These are phyloP conservation scores for Acridotheres tristis DNA, from an alignment of 2,797 vertebrate genomes.

Conservation along the genomic window DNA sequence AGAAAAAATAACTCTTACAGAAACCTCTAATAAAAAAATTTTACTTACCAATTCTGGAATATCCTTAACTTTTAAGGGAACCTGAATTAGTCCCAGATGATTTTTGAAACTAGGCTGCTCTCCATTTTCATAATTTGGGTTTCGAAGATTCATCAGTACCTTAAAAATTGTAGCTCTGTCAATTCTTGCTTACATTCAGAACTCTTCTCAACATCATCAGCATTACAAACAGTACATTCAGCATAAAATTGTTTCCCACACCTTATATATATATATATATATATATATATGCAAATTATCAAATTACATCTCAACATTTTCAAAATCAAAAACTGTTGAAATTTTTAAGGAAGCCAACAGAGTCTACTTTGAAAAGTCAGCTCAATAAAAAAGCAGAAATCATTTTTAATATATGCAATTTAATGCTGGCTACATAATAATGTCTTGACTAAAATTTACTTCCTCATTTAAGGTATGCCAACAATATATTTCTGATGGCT, in stretches of 20 bases:
- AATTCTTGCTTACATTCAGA: slow-evolving; percentile 18
- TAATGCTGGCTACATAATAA: background rate
- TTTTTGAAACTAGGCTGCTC: slow-evolving; percentile 84
- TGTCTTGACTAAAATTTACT: background rate
- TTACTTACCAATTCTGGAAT: slow-evolving; percentile 89
- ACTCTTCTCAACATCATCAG: background rate
- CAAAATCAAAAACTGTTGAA: background rate
- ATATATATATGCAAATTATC: background rate
- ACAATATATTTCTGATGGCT: background rate
- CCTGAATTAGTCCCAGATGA: slow-evolving; percentile 94
- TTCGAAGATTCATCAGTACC: slow-evolving; percentile 92
- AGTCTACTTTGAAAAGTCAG: background rate
- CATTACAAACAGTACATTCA: background rate
- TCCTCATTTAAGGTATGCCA: background rate
- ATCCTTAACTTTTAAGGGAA: slow-evolving; percentile 89
- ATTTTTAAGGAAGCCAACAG: background rate
- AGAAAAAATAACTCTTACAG: background rate
- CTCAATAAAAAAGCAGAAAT: background rate
- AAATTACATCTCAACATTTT: background rate
- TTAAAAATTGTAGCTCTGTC: slow-evolving; percentile 69
- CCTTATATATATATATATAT: no score
- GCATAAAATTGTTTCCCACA: background rate
- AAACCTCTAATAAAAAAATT: background rate
- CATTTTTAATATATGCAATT: background rate
- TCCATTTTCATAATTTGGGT: slow-evolving; percentile 91